Evolutionary conservation across 2,113 vertebrate species (phyloP), one percentile per base, ranked within the genome.

Genomic region (Xiphorhynchus elegans): DNA sequence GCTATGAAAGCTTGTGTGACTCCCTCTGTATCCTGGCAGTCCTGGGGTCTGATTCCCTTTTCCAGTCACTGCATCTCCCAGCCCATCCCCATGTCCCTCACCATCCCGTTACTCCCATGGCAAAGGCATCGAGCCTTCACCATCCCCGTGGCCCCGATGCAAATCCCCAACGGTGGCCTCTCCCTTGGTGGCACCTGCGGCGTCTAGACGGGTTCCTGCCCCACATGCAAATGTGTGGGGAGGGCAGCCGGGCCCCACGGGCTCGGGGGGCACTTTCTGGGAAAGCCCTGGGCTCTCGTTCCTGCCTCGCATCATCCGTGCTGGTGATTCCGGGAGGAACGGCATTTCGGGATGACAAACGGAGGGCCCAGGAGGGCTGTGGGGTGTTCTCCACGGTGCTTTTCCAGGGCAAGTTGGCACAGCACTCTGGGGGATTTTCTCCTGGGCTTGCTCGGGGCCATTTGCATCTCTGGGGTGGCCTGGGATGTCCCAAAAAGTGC

Each of bases 291-390:
- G 74, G 15, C 3, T 44, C 39, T 42, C n/a, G 1, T 25, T 52
- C 39, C 90, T 3, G 1, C 26, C 26, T 4, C 12, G 1, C 0
- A 0, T 9, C 12, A 12, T 13, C 6, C 1, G 0, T 33, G 72
- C 42, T 42, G 40, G 40, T 15, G 40, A 42, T 42, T 42, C 40
- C 40, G 40, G 40, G 40, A 42, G 40, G 40, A 42, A 42, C 4
- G 2, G 1, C 1, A 0, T 17, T 39, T 50, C 0, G 2, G 63
- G 7, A 31, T 9, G 5, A 6, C 0, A 1, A 5, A 4, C 0
- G 0, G 3, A 50, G 82, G 67, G 31, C 47, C 67, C 4, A 1
- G 52, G 73, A 37, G 60, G 9, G n/a, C 64, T 0, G 0, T 0
- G 11, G 58, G 58, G 10, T 42, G 26, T 47, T 91, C 87, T 77